Evolutionary conservation across 2,888 invertebrate genomes (phyloP).

Genomic region (Tetropium fuscum): DNA sequence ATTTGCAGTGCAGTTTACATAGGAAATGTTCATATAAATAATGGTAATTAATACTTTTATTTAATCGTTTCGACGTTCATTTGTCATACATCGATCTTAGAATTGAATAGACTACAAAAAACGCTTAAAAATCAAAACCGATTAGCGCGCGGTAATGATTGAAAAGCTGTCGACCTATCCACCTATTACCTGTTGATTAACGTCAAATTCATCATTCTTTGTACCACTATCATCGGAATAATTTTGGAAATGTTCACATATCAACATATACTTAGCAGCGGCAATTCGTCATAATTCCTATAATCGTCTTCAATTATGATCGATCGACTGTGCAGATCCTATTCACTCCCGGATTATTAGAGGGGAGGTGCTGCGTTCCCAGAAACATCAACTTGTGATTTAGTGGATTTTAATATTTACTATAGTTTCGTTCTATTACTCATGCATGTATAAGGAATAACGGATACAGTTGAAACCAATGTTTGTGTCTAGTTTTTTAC

Average conservation of each 20-base stretch:
- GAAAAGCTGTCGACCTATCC: conserved; percentile 17
- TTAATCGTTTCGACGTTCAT: no score
- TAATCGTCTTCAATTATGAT: conserved; percentile 22
- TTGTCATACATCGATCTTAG: no score
- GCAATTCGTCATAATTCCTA: conserved; percentile 22
- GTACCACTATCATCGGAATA: conserved; percentile 12
- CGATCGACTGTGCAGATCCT: conserved; percentile 21
- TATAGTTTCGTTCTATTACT: no score
- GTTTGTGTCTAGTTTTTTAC: no score
- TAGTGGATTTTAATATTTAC: conserved; percentile 22
- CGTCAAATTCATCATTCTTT: conserved; percentile 23
- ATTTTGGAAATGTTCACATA: conserved; percentile 18
- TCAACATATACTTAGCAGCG: conserved; percentile 10
- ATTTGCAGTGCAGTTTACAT: no score
- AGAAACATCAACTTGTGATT: conserved; percentile 14
- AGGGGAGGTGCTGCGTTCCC: conserved; percentile 21
- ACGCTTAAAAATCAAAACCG: neutral
- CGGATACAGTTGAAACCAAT: no score
- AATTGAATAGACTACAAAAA: no score
- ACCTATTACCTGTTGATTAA: conserved; percentile 17
- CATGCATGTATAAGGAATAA: no score
- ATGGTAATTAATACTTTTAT: no score
- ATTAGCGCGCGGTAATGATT: conserved; percentile 16
- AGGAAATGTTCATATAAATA: no score
- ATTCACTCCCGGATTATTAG: conserved; percentile 10